Conservation (phyloP, 2,888 invertebrate species). For the Eudemis profundana region DNA sequence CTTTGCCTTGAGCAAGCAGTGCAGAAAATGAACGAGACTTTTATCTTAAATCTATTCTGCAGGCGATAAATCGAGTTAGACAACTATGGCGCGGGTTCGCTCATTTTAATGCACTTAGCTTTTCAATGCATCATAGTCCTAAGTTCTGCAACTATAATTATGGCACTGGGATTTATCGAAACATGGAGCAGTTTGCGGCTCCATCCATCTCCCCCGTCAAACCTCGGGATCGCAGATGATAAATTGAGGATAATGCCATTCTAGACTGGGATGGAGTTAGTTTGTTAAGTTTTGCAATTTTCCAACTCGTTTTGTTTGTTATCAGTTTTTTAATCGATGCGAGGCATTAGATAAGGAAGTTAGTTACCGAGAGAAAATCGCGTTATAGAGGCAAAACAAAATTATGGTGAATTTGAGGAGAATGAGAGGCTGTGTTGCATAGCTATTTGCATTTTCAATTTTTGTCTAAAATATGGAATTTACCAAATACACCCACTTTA, state of each 20-base stretch:
- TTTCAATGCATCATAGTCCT: background rate
- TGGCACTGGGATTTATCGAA: background rate
- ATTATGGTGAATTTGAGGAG: no score
- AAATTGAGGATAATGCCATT: constrained; percentile 9
- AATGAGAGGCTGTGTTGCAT: no score
- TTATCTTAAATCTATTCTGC: background rate
- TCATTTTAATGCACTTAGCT: background rate
- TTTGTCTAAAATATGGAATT: no score
- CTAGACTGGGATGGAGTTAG: constrained; percentile 4
- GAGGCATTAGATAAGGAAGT: no score
- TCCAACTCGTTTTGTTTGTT: background rate
- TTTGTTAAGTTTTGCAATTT: constrained; percentile 13
- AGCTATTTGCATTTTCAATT: no score
- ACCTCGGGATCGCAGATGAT: background rate
- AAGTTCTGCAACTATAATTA: background rate
- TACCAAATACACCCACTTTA: no score
- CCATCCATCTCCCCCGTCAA: constrained; percentile 8
- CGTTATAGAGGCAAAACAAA: no score
- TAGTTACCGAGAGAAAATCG: no score
- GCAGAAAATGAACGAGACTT: no score
- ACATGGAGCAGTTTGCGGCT: background rate
- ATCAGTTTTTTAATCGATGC: background rate
- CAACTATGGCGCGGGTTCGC: background rate
- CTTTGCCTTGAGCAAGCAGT: no score
- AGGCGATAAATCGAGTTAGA: background rate